Base-by-base conservation (phyloP, 2,797 vertebrate genomes). In the Danio aesculapii region DNA sequence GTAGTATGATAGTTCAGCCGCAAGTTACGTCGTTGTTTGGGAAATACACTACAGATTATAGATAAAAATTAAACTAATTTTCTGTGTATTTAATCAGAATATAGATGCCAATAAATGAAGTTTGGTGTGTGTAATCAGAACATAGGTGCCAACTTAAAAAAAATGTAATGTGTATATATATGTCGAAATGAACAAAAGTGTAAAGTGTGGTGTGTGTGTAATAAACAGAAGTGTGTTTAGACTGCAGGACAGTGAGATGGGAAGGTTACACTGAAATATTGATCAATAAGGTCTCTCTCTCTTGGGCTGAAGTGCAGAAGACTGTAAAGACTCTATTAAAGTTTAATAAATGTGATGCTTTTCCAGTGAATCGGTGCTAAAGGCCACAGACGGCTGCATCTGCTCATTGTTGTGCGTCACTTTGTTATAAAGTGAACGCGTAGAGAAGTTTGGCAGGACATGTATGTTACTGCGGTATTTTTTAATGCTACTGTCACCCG, bases 211-310 rank as follows among this genome's bases (percentile, higher is more conserved):
- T 30, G 30, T 30, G 30, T 30, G 30, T 30, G 30, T 30, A 30
- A 3, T 30, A 30, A 30, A 30, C 30, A 30, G 30, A 30, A 30
- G 30, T 49, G 11, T 49, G 6, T 6, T 43, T 66, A 14, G 58
- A 41, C 43, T 68, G 21, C 43, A 59, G 68, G 49, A 52, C 6
- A 17, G 68, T 11, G 52, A 71, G 50, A 57, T 55, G 16, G 16
- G 41, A 71, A 64, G 61, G 74, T 76, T 41, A 19, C 6, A 8
- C 61, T 53, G 61, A 55, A 64, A 66, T 76, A 64, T 77, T 55
- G 41, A 77, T 55, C 39, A 64, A n/a, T 43, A 6, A 14, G 39
- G 8, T n/a, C 39, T 57, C 50, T 52, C 43, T 59, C 39, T 79
- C 3, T 30, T 61, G n/a, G 39, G 41, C 17, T 43, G 16, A 52